Conservation (phyloP, 2,888 invertebrate genomes). For the Agriotes lineatus region DNA sequence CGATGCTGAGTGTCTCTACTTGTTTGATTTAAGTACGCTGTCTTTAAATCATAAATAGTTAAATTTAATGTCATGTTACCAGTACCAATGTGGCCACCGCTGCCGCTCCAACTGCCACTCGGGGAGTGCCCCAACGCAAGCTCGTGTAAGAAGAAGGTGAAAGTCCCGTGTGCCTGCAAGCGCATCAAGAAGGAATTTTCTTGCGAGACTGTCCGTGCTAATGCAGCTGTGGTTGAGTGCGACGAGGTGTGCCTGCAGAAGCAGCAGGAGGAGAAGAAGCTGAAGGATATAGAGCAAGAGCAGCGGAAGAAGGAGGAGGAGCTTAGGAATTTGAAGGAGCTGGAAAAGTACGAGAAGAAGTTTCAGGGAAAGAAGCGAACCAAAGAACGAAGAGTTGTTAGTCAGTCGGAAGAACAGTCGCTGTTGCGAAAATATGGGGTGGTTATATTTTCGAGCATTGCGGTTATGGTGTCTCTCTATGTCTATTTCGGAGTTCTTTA, state of each 20-base stretch:
- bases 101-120: slow-evolving; percentile 81
- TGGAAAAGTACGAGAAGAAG: slow-evolving; percentile 83
- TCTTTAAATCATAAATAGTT: too few species aligned
- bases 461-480: slow-evolving; percentile 39
- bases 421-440: slow-evolving; percentile 67
- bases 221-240: slow-evolving; percentile 70
- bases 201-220: slow-evolving; percentile 73
- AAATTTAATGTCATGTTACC: too few species aligned
- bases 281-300: slow-evolving; percentile 70
- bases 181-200: slow-evolving; percentile 79
- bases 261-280: slow-evolving; percentile 68
- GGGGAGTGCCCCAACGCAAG: slow-evolving; percentile 75
- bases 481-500: not conserved
- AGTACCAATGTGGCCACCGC: slow-evolving; percentile 88
- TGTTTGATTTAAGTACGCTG: too few species aligned
- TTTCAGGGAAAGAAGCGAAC: slow-evolving; percentile 76
- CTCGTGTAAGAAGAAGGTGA: slow-evolving; percentile 83
- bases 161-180: slow-evolving; percentile 83
- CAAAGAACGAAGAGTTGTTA: slow-evolving; percentile 64
- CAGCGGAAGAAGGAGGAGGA: slow-evolving; percentile 74
- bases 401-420: slow-evolving; percentile 56
- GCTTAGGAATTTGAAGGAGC: slow-evolving; percentile 77
- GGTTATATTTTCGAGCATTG: slow-evolving; percentile 61
- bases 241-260: slow-evolving; percentile 75
- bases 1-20: too few species aligned